Percentiles rank a stretch among this genome's conserved stretches.
These are phyloP conservation scores for Apeira syringaria DNA, from an alignment of 2,888 invertebrate genomes.

Conservation along the genomic window DNA sequence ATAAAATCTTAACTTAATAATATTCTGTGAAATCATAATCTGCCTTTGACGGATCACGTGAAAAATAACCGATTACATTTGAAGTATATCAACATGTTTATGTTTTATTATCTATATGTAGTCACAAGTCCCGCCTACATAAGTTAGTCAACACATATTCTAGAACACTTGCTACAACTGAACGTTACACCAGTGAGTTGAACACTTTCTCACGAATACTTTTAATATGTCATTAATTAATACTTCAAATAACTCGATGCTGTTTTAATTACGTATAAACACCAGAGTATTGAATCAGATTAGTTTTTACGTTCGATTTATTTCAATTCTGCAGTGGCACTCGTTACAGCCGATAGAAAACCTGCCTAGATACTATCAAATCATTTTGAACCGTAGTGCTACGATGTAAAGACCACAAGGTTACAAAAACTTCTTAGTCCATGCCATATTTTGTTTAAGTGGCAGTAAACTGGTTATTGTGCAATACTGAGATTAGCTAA, in stretches of 20 bases:
- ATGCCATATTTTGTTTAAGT: conserved; percentile 18
- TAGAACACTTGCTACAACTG: too few species aligned
- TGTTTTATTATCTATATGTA: background rate
- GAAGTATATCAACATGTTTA: conserved; percentile 5
- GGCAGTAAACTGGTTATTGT: conserved; percentile 40
- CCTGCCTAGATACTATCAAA: background rate
- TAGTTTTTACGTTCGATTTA: conserved; percentile 42
- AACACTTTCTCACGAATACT: conserved; percentile 23
- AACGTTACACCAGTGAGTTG: too few species aligned
- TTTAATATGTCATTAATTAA: conserved; percentile 16
- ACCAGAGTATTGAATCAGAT: conserved; percentile 36
- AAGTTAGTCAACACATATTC: conserved; percentile 2
- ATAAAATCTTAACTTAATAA: too few species aligned
- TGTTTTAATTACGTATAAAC: conserved; percentile 27
- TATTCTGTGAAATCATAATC: too few species aligned
- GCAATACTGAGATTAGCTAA: conserved; percentile 52
- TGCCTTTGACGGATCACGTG: too few species aligned
- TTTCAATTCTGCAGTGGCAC: conserved; percentile 34
- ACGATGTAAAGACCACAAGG: conserved; percentile 10
- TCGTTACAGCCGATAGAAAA: background rate
- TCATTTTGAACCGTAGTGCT: conserved; percentile 2
- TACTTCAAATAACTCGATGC: conserved; percentile 22
- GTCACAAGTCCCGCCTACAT: conserved; percentile 2
- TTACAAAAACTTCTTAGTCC: conserved; percentile 1
- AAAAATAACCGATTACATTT: too few species aligned